Base-by-base conservation (phyloP, 2,888 invertebrate genomes). In the Tinea semifulvella region DNA sequence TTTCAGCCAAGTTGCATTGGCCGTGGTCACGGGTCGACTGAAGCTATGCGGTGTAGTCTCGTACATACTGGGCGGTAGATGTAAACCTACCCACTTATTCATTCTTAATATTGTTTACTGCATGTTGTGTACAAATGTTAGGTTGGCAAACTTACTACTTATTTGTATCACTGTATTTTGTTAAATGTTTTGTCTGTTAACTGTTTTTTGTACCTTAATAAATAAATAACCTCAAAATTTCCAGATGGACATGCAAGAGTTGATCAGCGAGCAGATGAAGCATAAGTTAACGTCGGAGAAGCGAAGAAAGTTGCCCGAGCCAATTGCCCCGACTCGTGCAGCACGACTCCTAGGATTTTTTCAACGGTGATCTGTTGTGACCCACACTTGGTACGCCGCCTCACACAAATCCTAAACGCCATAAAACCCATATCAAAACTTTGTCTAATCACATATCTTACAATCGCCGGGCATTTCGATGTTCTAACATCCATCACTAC, bases 191-290 rank as follows among this genome's bases (percentile, higher is more conserved):
- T n/a, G n/a, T n/a, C n/a, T n/a, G n/a, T n/a, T n/a, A n/a, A n/a
- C n/a, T n/a, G n/a, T n/a, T n/a, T n/a, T n/a, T n/a, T n/a, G n/a
- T n/a, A n/a, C n/a, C n/a, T n/a, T n/a, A n/a, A n/a, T n/a, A n/a
- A n/a, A n/a, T n/a, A n/a, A n/a, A n/a, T n/a, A n/a, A 7, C 22
- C 8, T 22, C 8, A 22, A 22, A 22, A 7, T 31, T 77, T 79
- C 4, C 83, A 95, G 91, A 92, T 94, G 88, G 96, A 96, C 68
- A 94, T 96, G 92, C 94, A 96, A 60, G 91, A 92, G 60, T 80
- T 96, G 35, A 84, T 96, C 48, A 92, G 95, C 56, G 94, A 95
- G 59, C 96, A 96, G 68, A 90, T 96, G 85, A 88, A 90, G 50
- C 89, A 87, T 60, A 94, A 95, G 76, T 80, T 96, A 54, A 86